Base-by-base conservation (phyloP, 2,113 vertebrate species). In the Phalacrocorax pelagicus region DNA sequence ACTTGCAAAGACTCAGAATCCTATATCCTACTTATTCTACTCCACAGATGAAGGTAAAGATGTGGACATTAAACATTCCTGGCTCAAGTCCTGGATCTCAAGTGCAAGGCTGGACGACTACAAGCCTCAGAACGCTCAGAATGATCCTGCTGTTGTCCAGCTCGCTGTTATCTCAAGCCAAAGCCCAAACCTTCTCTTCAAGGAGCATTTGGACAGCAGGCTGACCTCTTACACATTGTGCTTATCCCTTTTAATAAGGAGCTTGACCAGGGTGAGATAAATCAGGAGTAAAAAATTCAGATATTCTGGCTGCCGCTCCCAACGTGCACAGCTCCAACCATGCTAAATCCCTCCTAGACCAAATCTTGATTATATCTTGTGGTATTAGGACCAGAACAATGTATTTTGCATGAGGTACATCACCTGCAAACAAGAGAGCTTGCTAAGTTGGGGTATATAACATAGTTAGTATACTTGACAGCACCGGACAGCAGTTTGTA, bases 291-390 rank as follows among this genome's bases (percentile, higher is more conserved):
- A 63, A 77, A 66, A 77, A 52, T 12, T 34, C 26, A 62, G 20
- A 42, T 73, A 47, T 74, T 91, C 51, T 46, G 30, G 5, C 52
- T 81, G 55, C 10, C 23, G 5, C 23, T 62, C 49, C 15, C 7
- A 17, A 24, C 0, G 0, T 30, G 42, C 63, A 15, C 29, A 74
- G 42, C 36, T 74, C 30, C 38, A 75, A 2, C 13, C 23, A 38
- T 1, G 4, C 8, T 34, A 69, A 72, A 88, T 78, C 74, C 38
- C 17, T 82, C 44, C 67, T 38, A 46, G 67, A 20, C 21, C 36
- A 83, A 6, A 27, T 92, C 57, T 44, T 61, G 34, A 19, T 57
- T 42, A 18, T 9, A 72, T 4, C n/a, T 26, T 19, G 5, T 12
- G 27, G 19, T 20, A 21, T 23, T 22, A n/a, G 54, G 51, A 40